Evolutionary conservation across 2,888 invertebrate genomes (phyloP), one percentile per base, ranked within the genome.

Genomic region (Noctuana brunneofusca): DNA sequence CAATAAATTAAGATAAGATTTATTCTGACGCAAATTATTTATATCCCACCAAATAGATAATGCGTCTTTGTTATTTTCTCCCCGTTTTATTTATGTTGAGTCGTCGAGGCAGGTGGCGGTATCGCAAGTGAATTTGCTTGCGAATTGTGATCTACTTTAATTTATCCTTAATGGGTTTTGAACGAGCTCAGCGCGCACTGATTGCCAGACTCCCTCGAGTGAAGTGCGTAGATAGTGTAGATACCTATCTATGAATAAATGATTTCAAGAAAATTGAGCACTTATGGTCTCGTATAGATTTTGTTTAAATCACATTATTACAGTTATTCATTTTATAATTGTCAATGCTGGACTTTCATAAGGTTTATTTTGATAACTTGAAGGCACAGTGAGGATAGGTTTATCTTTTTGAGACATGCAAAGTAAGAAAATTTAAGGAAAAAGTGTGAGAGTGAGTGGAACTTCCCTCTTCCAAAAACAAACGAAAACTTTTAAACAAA

Each of bases 81-180:
- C 64, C 41, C 27, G 24, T 65, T 62, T 66, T 68, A 69, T 68
- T 66, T 66, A 69, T 64, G 66, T 65, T 57, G 46, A 64, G 54
- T 65, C 53, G 54, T 57, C 56, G 67, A 68, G 66, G 68, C 69
- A 73, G 71, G 71, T 73, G 73, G 69, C 67, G 12, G 59, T 54
- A 68, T 65, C 66, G 72, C 68, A 66, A 70, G 67, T 68, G 70
- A 73, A 79, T 80, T 79, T 83, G 79, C 83, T 82, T 84, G 80
- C 78, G 73, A 73, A 78, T 74, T 75, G 78, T 79, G 85, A 86
- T 81, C 76, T 76, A 71, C 77, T 82, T 88, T 88, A 86, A 89
- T 89, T 87, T 86, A 86, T 79, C 83, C 81, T 77, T 87, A 89
- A 89, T 88, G 87, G 83, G 74, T 83, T 87, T 80, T 75, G 76